Evolutionary conservation across 2,888 invertebrate genomes (phyloP), one percentile per base, ranked within the genome.

Genomic region (Nomada ferruginata): DNA sequence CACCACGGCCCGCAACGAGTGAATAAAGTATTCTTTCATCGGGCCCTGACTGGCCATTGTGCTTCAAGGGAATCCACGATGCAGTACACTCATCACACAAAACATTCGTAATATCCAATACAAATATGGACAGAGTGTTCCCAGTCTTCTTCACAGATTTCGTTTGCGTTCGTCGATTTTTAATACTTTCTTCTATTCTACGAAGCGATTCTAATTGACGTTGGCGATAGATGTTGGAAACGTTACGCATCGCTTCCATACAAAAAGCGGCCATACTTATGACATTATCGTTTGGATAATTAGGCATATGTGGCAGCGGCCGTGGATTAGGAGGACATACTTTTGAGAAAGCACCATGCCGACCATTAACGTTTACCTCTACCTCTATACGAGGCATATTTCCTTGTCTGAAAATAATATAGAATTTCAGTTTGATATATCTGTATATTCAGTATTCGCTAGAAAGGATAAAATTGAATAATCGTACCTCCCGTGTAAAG

Each of bases 11-110:
- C 85, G 97, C 96, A 7, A 98, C 97, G 89, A 99, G 95, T 50
- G 98, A 97, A 92, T 98, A 98, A 90, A 98, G 95, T 86, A 98
- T 97, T 66, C 98, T 96, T 92, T 98, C 98, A 92, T 98, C 98
- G 0, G 99, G 98, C 44, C 96, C 96, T 77, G 94, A 94, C 87
- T 96, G 95, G 90, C 96, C 95, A 23, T 95, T 96, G 82, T 96
- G 95, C 89, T 97, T 96, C 85, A 96, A 95, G 81, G 96, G 95
- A 82, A 97, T 93, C 97, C 97, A 97, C 44, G 95, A 95, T 61
- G 96, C 97, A 26, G 94, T 94, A 74, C 95, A 95, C 78, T 95
- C 95, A 26, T 95, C 95, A 89, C 95, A 94, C 80, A 97, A 91
- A 84, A 96, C 95, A 88, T 96, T 95, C 29, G 96, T 96, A 86